Base-by-base conservation (phyloP, 2,113 vertebrate genomes). In the Rissa tridactyla region DNA sequence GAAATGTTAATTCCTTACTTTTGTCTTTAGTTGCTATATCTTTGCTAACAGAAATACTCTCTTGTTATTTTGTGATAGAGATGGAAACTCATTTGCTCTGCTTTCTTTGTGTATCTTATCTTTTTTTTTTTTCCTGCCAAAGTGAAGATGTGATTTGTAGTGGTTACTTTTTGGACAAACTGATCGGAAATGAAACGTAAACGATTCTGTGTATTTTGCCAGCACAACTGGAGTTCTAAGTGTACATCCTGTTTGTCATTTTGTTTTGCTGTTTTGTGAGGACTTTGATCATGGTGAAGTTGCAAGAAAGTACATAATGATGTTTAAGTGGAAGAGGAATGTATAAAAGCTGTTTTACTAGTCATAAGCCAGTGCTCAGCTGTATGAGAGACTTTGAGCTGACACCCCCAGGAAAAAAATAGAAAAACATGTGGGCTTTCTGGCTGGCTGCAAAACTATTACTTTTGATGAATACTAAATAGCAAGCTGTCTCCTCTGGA, bases 301-400 rank as follows among this genome's bases (percentile, higher is more conserved):
- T 73, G 81, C 91, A 90, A 55, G 66, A 70, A 90, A 79, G 68
- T 72, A 71, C 11, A 32, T 94, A 82, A 89, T 86, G 80, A 61
- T 91, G 69, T 86, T 96, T 92, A 92, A 94, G 73, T 94, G 89
- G 73, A 85, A 95, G 81, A 87, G 78, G 81, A 76, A 79, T 72
- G 73, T 89, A 38, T 70, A 57, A 95, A 95, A 89, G 85, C 95
- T 90, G 60, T 70, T 93, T 83, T 62, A 62, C 42, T 86, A 71
- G 69, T 79, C 66, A 32, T 78, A 87, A 93, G 81, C 51, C 38
- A 30, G 36, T 61, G 44, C 72, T 92, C 65, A 84, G 86, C 57
- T 54, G 11, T 65, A 0, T 79, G 80, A 85, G 60, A 93, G 71
- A 76, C 89, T 96, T 82, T 15, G 34, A 87, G 70, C 42, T 90